phyloP scores from a whole-genome alignment of 92 coral and sea anemone genomes.

The Umimayanthus kanabou region DNA sequence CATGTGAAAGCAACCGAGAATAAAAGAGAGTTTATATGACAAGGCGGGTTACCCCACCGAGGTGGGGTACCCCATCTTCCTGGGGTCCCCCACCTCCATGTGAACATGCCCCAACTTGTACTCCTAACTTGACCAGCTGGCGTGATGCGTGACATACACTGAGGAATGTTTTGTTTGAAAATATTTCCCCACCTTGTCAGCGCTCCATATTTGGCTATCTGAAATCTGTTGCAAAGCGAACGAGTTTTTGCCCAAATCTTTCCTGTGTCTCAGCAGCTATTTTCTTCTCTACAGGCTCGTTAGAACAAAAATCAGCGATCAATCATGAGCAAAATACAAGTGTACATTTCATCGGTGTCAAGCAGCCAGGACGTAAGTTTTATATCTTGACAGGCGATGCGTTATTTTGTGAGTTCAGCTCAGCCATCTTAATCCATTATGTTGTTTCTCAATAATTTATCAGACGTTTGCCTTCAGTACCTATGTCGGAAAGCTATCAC shows the following conservation, averaged over 20 bases:
- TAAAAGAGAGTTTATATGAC: too few species aligned
- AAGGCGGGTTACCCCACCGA: too few species aligned
- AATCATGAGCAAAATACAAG: constrained; percentile 27
- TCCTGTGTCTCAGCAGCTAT: background rate
- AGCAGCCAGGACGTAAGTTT: constrained; percentile 39
- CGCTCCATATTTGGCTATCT: constrained; percentile 32
- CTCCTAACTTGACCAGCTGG: too few species aligned
- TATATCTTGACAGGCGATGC: background rate
- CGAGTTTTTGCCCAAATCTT: background rate
- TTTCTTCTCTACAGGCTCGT: background rate
- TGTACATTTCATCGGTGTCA: constrained; percentile 28
- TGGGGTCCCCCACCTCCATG: too few species aligned
- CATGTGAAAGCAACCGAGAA: too few species aligned
- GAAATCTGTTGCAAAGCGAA: background rate
- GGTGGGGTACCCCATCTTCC: too few species aligned
- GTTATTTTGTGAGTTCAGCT: background rate
- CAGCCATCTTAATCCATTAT: too few species aligned
- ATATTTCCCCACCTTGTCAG: background rate
- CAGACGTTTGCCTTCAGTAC: background rate
- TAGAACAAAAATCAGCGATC: background rate
- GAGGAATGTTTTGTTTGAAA: background rate
- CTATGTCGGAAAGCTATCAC: too few species aligned
- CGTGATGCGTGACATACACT: background rate
- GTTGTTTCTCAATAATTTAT: background rate
- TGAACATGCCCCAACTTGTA: too few species aligned